phyloP scores from a whole-genome alignment of 2,888 invertebrate genomes.

The Hartigia nigra region DNA sequence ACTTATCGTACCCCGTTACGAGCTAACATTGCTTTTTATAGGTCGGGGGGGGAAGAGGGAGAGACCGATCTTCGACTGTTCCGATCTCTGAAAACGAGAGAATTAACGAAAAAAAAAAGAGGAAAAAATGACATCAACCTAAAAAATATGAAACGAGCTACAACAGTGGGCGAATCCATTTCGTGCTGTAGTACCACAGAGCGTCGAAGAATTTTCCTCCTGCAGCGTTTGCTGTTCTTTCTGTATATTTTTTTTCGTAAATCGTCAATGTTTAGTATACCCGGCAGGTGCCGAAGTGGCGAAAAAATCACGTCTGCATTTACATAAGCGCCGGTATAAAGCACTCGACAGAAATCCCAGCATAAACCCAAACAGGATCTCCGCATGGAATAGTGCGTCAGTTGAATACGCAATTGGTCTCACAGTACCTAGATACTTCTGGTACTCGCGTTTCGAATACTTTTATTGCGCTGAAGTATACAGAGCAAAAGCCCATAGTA shows the following conservation, averaged over 20 bases:
- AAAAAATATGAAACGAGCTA: neutral
- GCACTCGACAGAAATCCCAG: conserved; percentile 64
- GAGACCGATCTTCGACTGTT: conserved; percentile 35
- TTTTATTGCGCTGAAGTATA: conserved; percentile 50
- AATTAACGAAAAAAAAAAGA: neutral
- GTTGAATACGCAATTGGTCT: conserved; percentile 61
- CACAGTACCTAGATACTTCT: neutral
- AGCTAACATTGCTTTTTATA: conserved; percentile 64
- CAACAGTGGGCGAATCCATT: neutral
- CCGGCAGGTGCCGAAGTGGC: conserved; percentile 54
- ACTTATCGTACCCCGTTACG: conserved; percentile 66
- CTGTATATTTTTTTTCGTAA: neutral
- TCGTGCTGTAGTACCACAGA: neutral
- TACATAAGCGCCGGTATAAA: conserved; percentile 66
- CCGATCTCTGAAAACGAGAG: conserved; percentile 36
- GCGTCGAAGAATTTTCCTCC: neutral
- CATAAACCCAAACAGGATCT: conserved; percentile 62
- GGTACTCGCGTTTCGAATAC: conserved; percentile 33
- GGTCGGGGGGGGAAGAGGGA: conserved; percentile 35
- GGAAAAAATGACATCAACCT: neutral
- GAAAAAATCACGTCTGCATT: conserved; percentile 66
- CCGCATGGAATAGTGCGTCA: conserved; percentile 53
- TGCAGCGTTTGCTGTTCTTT: neutral
- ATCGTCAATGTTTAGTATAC: conserved; percentile 53
- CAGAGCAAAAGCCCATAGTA: neutral